Conservation (phyloP, 2,797 vertebrate species). For the Moxostoma hubbsi region DNA sequence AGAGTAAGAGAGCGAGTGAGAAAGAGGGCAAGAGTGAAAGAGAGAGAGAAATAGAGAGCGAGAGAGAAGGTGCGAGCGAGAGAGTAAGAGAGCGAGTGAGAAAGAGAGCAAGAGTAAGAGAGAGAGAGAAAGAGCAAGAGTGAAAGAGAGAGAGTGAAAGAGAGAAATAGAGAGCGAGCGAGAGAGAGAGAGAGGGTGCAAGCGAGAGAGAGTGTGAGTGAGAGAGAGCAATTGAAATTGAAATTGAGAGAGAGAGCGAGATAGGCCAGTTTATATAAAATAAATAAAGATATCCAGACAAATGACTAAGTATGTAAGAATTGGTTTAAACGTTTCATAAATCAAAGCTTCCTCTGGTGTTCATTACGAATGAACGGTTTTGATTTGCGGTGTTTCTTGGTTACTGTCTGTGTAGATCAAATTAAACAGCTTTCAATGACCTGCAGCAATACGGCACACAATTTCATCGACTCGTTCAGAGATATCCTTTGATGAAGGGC, state of each 20-base stretch:
- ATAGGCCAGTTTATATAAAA: not conserved
- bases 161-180: not conserved
- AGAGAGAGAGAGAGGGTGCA: not conserved
- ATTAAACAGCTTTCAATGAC: not conserved
- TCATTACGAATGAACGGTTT: conserved; percentile 13
- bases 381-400: conserved; percentile 1
- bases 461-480: too few relatives aligned
- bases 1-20: not conserved
- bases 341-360: not conserved
- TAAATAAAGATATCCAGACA: conserved; percentile 17
- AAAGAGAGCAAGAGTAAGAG: too few relatives aligned
- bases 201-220: not conserved
- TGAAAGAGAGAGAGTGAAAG: not conserved
- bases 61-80: not conserved
- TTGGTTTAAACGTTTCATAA: conserved; percentile 1
- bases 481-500: too few relatives aligned
- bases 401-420: not conserved
- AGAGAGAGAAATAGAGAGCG: not conserved
- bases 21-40: too few relatives aligned
- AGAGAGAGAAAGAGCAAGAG: not conserved
- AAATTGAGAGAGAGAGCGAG: not conserved
- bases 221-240: too few relatives aligned
- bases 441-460: too few relatives aligned
- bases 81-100: not conserved
- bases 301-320: conserved; percentile 19